These are phyloP conservation scores for Notoglanidium macrostoma DNA, from an alignment of 2,797 vertebrate genomes.

Conservation along the genomic window DNA sequence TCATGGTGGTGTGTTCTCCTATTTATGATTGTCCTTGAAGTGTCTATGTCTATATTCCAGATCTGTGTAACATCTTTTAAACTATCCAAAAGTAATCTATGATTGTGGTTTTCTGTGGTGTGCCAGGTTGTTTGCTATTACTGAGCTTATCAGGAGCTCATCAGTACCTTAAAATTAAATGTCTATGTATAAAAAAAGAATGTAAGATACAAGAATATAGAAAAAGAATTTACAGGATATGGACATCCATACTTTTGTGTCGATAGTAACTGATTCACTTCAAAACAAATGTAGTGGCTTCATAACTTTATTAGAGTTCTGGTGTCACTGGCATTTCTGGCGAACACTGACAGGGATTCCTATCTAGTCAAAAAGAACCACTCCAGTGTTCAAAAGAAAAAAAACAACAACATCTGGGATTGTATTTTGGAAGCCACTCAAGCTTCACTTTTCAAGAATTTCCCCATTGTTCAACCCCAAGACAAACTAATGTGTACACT, in stretches of 20 bases:
- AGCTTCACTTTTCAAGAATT: conserved; percentile 18
- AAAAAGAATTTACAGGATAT: not conserved
- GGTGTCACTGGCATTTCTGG: not conserved
- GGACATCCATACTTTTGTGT: not conserved
- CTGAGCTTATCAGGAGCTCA: not conserved
- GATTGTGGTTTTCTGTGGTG: not conserved
- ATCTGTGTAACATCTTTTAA: too few species aligned
- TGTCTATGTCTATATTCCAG: not conserved
- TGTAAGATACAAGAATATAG: not conserved
- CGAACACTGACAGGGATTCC: not conserved
- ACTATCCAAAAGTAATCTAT: not conserved
- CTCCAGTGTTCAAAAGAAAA: not conserved
- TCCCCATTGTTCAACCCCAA: conserved; percentile 10
- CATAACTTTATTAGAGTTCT: not conserved
- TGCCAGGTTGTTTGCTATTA: not conserved
- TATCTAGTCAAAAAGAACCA: not conserved
- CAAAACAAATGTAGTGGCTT: not conserved
- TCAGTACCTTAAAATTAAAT: not conserved
- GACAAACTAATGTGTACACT: not conserved
- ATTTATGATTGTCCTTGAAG: not conserved
- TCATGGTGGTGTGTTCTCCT: not conserved
- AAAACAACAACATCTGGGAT: conserved; percentile 1
- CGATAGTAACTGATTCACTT: not conserved
- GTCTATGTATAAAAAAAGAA: not conserved
- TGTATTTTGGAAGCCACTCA: conserved; percentile 9